Conservation (phyloP, 2,888 invertebrate species). For the Drosophila sordidapex region DNA sequence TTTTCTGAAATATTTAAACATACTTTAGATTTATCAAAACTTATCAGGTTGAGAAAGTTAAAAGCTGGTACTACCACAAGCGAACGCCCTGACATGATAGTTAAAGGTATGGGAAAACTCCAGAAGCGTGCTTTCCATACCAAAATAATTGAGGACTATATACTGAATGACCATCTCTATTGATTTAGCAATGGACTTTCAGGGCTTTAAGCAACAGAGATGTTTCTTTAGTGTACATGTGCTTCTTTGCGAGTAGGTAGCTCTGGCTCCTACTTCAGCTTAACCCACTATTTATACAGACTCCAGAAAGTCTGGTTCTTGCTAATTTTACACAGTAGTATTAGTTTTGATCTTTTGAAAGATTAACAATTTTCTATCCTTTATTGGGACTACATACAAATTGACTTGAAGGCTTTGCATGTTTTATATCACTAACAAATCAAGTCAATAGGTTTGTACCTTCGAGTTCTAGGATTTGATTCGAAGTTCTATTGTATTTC, state of each 20-base stretch:
- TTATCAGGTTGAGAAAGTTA: slow-evolving; percentile 10
- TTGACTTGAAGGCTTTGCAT: neutral
- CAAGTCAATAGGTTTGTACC: neutral
- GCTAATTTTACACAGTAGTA: slow-evolving; percentile 94
- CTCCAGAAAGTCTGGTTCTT: slow-evolving; percentile 87
- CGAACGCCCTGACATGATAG: slow-evolving; percentile 7
- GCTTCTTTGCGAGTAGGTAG: slow-evolving; percentile 3
- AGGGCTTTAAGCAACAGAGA: neutral
- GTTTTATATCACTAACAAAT: slow-evolving; percentile 50
- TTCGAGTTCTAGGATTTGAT: slow-evolving; percentile 12
- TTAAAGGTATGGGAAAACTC: neutral
- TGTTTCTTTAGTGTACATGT: slow-evolving; percentile 9
- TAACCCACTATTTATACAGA: slow-evolving; percentile 20
- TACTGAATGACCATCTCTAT: neutral
- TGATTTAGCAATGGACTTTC: slow-evolving; percentile 8
- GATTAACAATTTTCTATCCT: neutral
- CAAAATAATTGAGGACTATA: slow-evolving; percentile 12
- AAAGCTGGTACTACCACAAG: slow-evolving; percentile 11
- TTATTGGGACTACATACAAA: neutral
- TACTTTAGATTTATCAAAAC: neutral
- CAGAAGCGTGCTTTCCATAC: neutral
- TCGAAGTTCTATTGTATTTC: slow-evolving; percentile 11
- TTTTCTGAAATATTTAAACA: neutral
- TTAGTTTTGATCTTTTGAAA: slow-evolving; percentile 88
- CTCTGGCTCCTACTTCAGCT: too few relatives aligned